These are phyloP conservation scores for Drosophila parthenogenetica DNA, from an alignment of 2,888 invertebrate species.

Conservation along the genomic window DNA sequence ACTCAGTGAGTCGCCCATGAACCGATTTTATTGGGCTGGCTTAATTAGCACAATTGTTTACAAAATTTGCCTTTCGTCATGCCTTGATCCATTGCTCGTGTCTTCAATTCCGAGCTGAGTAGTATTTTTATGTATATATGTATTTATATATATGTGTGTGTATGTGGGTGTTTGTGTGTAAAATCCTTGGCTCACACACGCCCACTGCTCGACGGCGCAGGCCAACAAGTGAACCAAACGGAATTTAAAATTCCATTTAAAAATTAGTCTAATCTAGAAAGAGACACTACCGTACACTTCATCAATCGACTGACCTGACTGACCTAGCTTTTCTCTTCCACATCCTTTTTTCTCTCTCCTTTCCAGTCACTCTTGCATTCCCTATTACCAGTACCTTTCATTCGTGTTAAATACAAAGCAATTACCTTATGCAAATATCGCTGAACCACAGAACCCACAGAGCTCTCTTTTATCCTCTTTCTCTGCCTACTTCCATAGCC, in stretches of 20 bases:
- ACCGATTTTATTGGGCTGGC: slow-evolving; percentile 77
- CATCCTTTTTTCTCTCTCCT: not conserved
- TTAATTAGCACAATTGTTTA: slow-evolving; percentile 83
- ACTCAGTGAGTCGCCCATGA: slow-evolving; percentile 49
- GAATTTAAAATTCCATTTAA: slow-evolving; percentile 77
- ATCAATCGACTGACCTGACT: slow-evolving; percentile 29
- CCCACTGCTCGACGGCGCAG: slow-evolving; percentile 60
- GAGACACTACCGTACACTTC: slow-evolving; percentile 40
- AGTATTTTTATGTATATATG: not conserved
- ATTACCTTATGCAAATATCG: slow-evolving; percentile 55
- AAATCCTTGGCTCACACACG: slow-evolving; percentile 75
- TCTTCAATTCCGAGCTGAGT: slow-evolving; percentile 1
- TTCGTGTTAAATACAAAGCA: slow-evolving; percentile 35
- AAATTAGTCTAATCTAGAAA: slow-evolving; percentile 76
- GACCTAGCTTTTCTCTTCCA: not conserved
- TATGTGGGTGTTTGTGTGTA: slow-evolving; percentile 38
- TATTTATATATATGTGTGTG: slow-evolving; percentile 44
- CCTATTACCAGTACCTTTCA: not conserved
- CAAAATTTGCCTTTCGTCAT: slow-evolving; percentile 83
- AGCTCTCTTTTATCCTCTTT: not conserved
- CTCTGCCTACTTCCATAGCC: not conserved
- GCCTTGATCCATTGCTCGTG: slow-evolving; percentile 32
- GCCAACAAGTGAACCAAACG: slow-evolving; percentile 60
- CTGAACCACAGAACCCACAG: slow-evolving; percentile 67
- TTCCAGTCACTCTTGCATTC: not conserved